Base-by-base conservation (phyloP, 1,140 invertebrate genomes). In the Caenorhabditis remanei region DNA sequence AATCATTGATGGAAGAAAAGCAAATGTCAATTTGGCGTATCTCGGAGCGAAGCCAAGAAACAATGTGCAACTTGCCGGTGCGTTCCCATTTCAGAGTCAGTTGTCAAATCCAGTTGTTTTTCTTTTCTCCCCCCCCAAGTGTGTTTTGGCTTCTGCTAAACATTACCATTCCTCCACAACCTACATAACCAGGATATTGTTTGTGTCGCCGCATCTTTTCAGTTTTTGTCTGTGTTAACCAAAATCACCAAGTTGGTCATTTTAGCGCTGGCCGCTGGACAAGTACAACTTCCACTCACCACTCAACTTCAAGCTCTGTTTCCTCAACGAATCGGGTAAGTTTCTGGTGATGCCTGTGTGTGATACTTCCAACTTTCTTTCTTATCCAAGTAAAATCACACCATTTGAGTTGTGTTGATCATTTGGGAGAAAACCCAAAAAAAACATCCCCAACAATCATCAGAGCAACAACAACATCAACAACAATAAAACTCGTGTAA, bases 1-100 rank as follows among this genome's bases (percentile, higher is more conserved):
- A 32, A 98, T 99, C 93, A 99, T 99, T 92, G 97, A 99, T 93
- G 98, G 98, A 63, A 95, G 98, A 90, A 99, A 99, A 94, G 97
- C 97, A 43, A 99, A 99, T 94, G 98, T 99, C 43, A 99, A 99
- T 94, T 94, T 99, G 90, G 98, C 98, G 55, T 98, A 98, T 93
- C 94, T 99, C 86, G 98, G 97, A 91, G 97, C 97, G 43, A 99
- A 99, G 93, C 97, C 97, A 67, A 94, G 97, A 93, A 96, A 88
- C 46, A 92, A 92, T 84, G 89, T 92, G 13, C 91, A 92, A 67
- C 85, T 92, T 16, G 88, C 90, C 11, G 90, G 88, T 67, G 50
- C 16, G 89, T 79, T 79, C 53, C 8, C 5, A 24, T 11, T 79
- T 21, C n/a, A 24, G 87, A 48, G 83, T 32, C n/a, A 21, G 55